A percentile compares a stretch with the other conserved stretches of the same genome.
Evolutionary conservation across 1,140 invertebrate species (phyloP).

Genomic region (Adoxophyes honmai): DNA sequence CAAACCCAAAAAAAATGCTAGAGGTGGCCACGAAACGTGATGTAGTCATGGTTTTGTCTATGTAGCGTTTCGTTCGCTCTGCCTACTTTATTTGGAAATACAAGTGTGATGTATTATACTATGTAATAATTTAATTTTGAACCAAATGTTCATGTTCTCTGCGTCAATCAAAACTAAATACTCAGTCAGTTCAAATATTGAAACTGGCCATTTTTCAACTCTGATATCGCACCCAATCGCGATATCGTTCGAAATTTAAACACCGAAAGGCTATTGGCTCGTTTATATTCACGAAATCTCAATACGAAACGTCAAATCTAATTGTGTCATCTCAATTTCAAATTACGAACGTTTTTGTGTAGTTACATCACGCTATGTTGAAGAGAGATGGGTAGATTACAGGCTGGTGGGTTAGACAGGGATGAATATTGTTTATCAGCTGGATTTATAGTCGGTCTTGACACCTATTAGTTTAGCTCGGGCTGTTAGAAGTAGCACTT

Average conservation of each 20-base stretch:
- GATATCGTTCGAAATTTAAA: constrained; percentile 10
- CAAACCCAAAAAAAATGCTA: too few relatives aligned
- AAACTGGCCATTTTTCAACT: too few relatives aligned
- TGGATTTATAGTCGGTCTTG: not conserved
- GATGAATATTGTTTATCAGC: constrained; percentile 9
- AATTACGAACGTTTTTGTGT: constrained; percentile 14
- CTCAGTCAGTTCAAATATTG: too few relatives aligned
- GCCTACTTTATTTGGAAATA: too few relatives aligned
- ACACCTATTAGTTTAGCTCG: constrained; percentile 6
- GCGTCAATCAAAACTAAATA: too few relatives aligned
- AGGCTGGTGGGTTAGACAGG: not conserved
- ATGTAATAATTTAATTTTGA: too few relatives aligned
- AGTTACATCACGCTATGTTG: not conserved
- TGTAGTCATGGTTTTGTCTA: too few relatives aligned
- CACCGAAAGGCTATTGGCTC: not conserved
- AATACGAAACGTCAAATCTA: constrained; percentile 15
- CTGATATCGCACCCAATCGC: not conserved
- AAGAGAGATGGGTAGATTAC: not conserved
- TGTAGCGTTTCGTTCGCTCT: too few relatives aligned
- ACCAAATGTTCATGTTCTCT: too few relatives aligned
- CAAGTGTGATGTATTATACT: too few relatives aligned
- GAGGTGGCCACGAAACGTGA: too few relatives aligned
- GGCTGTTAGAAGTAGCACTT: too few relatives aligned
- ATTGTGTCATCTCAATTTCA: constrained; percentile 15
- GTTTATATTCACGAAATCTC: constrained; percentile 10